Evolutionary conservation across 2,888 invertebrate species (phyloP).

Genomic region (Ashinkailepas kermadecensis): DNA sequence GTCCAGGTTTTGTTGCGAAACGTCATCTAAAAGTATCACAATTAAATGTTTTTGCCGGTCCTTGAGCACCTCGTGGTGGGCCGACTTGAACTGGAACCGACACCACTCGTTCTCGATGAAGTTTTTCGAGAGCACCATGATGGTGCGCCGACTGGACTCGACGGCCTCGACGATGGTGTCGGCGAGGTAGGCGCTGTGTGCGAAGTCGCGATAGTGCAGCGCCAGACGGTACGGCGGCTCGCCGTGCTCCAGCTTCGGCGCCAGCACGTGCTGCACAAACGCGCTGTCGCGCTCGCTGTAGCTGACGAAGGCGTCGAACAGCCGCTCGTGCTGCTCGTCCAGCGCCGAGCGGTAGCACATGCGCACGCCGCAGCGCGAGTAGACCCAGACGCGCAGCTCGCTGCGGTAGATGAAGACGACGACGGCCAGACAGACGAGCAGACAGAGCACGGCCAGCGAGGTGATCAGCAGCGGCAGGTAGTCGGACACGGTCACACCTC

Average conservation of each 20-base stretch:
- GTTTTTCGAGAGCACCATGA: conserved; percentile 79
- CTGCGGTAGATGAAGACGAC: conserved; percentile 67
- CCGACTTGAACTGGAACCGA: conserved; percentile 78
- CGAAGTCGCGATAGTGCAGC: conserved; percentile 75
- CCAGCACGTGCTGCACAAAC: conserved; percentile 75
- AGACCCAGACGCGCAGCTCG: conserved; percentile 72
- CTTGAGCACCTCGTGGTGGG: conserved; percentile 73
- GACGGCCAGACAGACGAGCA: conserved; percentile 57
- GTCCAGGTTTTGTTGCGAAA: conserved; percentile 67
- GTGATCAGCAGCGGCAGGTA: conserved; percentile 65
- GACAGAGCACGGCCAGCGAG: conserved; percentile 58
- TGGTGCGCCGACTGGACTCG: conserved; percentile 72
- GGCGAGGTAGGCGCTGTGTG: conserved; percentile 59
- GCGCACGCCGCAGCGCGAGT: conserved; percentile 69
- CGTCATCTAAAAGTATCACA: conserved; percentile 72
- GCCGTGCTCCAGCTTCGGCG: conserved; percentile 67
- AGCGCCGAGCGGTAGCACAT: conserved; percentile 70
- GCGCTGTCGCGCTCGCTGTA: conserved; percentile 83
- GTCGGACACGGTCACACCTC: conserved; percentile 53
- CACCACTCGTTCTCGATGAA: conserved; percentile 85
- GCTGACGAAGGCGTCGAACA: conserved; percentile 84
- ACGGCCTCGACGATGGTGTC: conserved; percentile 83
- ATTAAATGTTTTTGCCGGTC: conserved; percentile 66
- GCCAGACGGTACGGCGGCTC: conserved; percentile 74
- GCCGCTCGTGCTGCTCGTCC: conserved; percentile 58